Conservation (phyloP, 2,888 invertebrate species). For the Ectemnius lituratus region DNA sequence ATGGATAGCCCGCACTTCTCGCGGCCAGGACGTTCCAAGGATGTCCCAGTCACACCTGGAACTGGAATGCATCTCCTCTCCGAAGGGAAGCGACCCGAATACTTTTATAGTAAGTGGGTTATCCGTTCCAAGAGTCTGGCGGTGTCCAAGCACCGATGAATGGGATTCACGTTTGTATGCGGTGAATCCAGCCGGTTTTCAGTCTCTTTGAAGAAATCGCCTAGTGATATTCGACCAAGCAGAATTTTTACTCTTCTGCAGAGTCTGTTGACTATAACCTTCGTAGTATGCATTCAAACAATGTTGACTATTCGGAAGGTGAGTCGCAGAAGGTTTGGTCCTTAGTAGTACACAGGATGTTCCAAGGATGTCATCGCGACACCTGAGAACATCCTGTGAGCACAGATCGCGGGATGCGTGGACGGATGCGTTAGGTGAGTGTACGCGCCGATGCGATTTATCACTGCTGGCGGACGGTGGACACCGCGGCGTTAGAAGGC, state of each 20-base stretch:
- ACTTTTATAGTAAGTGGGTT: slow-evolving; percentile 49
- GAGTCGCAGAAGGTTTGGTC: slow-evolving; percentile 23
- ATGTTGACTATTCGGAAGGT: slow-evolving; percentile 43
- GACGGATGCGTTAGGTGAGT: slow-evolving; percentile 38
- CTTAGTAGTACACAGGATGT: slow-evolving; percentile 43
- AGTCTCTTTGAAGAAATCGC: neutral
- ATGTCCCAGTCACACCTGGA: slow-evolving; percentile 72
- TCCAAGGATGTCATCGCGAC: slow-evolving; percentile 63
- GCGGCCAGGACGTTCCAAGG: slow-evolving; percentile 67
- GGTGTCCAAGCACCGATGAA: slow-evolving; percentile 5
- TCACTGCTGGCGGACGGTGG: slow-evolving; percentile 54
- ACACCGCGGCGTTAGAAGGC: slow-evolving; percentile 61
- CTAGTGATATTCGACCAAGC: neutral
- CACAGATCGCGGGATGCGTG: slow-evolving; percentile 50
- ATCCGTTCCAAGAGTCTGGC: slow-evolving; percentile 35
- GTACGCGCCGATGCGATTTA: slow-evolving; percentile 62
- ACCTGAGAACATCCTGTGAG: slow-evolving; percentile 64
- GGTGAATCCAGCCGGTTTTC: neutral
- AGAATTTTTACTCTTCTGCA: no score
- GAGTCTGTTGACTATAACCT: no score
- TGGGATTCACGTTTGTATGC: neutral
- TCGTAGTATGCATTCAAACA: neutral
- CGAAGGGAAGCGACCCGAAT: slow-evolving; percentile 22
- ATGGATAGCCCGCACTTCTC: slow-evolving; percentile 34
- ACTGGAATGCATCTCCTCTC: slow-evolving; percentile 42